These are phyloP conservation scores for Mormyrops attenuatus DNA, from an alignment of 2,797 vertebrate genomes.

Conservation along the genomic window DNA sequence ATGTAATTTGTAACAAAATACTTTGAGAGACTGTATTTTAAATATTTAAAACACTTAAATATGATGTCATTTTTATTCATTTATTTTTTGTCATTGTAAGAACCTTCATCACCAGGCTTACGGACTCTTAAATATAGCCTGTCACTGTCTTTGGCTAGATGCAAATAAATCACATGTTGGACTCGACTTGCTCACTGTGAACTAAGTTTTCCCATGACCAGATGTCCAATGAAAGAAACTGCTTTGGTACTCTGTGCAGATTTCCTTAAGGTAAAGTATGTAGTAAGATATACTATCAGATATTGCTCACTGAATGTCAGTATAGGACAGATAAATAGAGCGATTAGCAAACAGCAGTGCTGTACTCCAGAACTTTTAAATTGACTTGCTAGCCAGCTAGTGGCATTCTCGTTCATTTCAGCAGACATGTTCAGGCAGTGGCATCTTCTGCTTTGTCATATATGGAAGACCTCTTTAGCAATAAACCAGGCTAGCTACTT, in stretches of 20 bases:
- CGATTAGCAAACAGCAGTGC: not conserved
- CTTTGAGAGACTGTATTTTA: not conserved
- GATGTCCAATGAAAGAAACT: not conserved
- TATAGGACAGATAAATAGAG: not conserved
- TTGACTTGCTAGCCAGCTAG: not conserved
- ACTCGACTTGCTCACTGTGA: not conserved
- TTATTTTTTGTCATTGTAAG: not conserved
- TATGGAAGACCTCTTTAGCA: too few relatives aligned
- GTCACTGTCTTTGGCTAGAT: not conserved
- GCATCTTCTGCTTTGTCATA: not conserved
- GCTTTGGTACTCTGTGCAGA: too few relatives aligned
- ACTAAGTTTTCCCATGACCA: not conserved
- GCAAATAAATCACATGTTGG: not conserved
- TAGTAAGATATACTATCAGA: too few relatives aligned
- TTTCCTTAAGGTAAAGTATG: too few relatives aligned
- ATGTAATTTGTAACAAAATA: not conserved
- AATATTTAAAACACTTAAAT: not conserved
- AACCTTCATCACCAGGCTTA: not conserved
- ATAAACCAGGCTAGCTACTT: too few relatives aligned
- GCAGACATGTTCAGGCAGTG: not conserved
- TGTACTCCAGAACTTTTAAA: not conserved
- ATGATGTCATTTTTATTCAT: not conserved
- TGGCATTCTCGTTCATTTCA: not conserved
- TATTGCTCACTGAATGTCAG: not conserved
- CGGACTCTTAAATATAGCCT: not conserved